These are phyloP conservation scores for Ophion slaviceki DNA, from an alignment of 2,888 invertebrate genomes.

Conservation along the genomic window DNA sequence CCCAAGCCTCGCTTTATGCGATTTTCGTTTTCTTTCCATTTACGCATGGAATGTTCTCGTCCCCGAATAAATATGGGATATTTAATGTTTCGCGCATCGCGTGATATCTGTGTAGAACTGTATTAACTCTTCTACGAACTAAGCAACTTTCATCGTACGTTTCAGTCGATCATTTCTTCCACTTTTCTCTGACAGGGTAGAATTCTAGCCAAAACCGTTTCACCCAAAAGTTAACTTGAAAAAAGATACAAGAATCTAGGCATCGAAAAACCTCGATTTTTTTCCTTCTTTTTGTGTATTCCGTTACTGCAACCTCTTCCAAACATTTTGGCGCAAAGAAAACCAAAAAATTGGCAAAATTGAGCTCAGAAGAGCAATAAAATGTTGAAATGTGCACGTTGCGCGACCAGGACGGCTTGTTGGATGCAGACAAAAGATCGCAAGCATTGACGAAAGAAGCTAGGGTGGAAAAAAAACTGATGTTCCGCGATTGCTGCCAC, in stretches of 20 bases:
- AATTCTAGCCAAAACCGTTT: background rate
- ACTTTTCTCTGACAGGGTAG: background rate
- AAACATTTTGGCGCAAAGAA: too few relatives aligned
- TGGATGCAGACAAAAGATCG: too few relatives aligned
- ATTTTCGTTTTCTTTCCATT: slow-evolving; percentile 7
- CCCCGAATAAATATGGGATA: slow-evolving; percentile 50
- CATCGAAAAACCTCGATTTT: too few relatives aligned
- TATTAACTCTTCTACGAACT: slow-evolving; percentile 23
- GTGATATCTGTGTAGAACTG: slow-evolving; percentile 14
- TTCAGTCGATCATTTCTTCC: slow-evolving; percentile 37
- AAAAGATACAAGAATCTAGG: background rate
- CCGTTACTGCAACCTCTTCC: too few relatives aligned
- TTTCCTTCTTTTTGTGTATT: too few relatives aligned
- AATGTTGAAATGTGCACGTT: too few relatives aligned
- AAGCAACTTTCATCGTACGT: slow-evolving; percentile 52
- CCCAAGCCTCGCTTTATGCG: slow-evolving; percentile 13
- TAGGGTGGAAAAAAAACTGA: too few relatives aligned
- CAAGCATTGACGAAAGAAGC: too few relatives aligned
- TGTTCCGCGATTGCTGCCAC: too few relatives aligned
- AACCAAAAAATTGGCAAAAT: too few relatives aligned
- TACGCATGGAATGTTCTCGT: slow-evolving; percentile 1
- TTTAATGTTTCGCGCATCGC: slow-evolving; percentile 23
- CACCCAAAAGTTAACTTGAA: background rate
- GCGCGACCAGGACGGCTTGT: too few relatives aligned
- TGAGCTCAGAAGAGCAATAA: too few relatives aligned